Evolutionary conservation across 2,113 vertebrate genomes (phyloP).

Genomic region (Caranx ignobilis): DNA sequence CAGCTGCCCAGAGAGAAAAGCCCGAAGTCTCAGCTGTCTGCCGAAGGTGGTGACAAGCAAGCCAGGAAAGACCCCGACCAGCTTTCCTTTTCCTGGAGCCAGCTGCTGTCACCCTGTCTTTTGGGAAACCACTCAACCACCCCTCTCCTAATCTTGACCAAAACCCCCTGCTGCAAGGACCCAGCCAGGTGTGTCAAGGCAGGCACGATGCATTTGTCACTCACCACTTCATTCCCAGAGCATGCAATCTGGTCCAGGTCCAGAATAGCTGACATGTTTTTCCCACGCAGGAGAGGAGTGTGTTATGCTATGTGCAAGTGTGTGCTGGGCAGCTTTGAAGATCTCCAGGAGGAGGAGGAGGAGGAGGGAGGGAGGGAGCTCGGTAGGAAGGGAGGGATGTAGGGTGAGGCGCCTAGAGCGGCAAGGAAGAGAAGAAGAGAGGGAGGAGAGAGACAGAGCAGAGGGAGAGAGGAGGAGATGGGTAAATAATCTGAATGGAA

Average conservation of each 20-base stretch:
- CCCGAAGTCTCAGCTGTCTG: conserved; percentile 18
- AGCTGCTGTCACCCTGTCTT: conserved; percentile 44
- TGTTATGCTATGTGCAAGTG: conserved; percentile 74
- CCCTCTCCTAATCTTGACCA: conserved; percentile 28
- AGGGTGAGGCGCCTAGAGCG: conserved; percentile 61
- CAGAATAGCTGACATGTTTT: conserved; percentile 85
- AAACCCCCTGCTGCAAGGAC: conserved; percentile 33
- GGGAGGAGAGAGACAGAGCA: conserved; percentile 55
- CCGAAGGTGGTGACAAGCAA: conserved; percentile 48
- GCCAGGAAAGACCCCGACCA: conserved; percentile 32
- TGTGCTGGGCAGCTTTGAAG: conserved; percentile 75
- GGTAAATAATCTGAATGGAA: conserved; percentile 75
- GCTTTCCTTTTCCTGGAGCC: conserved; percentile 21
- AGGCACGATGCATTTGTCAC: conserved; percentile 71
- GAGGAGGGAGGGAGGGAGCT: conserved; percentile 49
- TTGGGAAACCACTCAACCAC: conserved; percentile 35
- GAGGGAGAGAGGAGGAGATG: conserved; percentile 62
- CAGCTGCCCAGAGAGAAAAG: conserved; percentile 42
- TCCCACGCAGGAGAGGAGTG: conserved; percentile 75
- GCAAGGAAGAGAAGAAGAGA: conserved; percentile 47
- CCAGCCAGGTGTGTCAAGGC: conserved; percentile 61
- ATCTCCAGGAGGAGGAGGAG: conserved; percentile 65
- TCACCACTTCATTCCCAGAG: conserved; percentile 84
- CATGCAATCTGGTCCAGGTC: conserved; percentile 85
- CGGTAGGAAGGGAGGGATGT: conserved; percentile 65